Conservation (phyloP, 1,140 invertebrate species). For the Megalopta genalis region DNA sequence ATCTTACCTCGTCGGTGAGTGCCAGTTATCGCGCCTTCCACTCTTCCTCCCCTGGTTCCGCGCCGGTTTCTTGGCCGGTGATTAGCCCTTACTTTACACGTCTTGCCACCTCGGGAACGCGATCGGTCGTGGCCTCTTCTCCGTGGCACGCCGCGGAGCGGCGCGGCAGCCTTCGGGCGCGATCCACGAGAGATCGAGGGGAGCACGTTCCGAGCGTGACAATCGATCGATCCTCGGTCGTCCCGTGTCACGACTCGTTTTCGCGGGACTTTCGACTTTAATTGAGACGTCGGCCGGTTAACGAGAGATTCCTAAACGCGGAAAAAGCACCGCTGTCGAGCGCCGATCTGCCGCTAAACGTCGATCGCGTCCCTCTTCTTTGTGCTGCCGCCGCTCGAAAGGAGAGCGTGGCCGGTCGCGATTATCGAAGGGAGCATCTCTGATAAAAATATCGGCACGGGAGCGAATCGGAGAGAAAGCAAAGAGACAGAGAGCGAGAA, state of each 20-base stretch:
- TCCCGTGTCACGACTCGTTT: constrained; percentile 46
- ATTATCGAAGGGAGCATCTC: neutral
- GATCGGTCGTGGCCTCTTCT: neutral
- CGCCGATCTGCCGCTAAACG: neutral
- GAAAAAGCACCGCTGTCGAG: constrained; percentile 6
- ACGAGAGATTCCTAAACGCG: constrained; percentile 48
- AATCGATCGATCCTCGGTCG: constrained; percentile 38
- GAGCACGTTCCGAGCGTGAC: constrained; percentile 36
- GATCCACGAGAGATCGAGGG: neutral
- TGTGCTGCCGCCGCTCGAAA: neutral
- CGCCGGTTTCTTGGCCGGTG: neutral
- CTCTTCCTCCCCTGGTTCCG: neutral
- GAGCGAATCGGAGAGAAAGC: neutral
- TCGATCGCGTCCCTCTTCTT: neutral
- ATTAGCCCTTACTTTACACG: neutral
- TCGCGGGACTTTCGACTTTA: constrained; percentile 29
- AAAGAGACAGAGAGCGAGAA: too few species aligned
- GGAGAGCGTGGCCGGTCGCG: neutral
- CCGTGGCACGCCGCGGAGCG: too few species aligned
- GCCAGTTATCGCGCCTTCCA: constrained; percentile 2
- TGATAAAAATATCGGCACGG: neutral
- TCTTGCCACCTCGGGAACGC: neutral
- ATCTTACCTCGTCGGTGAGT: constrained; percentile 2
- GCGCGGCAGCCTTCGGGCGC: neutral
- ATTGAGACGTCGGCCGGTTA: constrained; percentile 57